These are phyloP conservation scores for Eupithecia inturbata DNA, from an alignment of 2,888 invertebrate genomes.

Conservation along the genomic window DNA sequence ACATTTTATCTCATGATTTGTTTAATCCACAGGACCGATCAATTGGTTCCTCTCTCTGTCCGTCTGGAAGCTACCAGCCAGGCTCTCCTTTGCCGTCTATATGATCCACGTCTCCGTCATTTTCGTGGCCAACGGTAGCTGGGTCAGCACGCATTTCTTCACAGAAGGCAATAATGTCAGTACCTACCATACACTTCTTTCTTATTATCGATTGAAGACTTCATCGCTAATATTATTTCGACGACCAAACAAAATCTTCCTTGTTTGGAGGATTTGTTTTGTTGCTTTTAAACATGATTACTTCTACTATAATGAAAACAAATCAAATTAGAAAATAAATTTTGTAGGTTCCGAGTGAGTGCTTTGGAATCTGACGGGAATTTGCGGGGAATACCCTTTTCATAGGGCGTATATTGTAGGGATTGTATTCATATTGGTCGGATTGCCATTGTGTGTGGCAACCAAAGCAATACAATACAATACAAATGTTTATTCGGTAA, in stretches of 20 bases:
- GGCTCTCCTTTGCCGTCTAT: constrained; percentile 83
- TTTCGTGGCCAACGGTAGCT: constrained; percentile 57
- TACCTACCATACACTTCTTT: background rate
- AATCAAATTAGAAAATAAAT: too few species aligned
- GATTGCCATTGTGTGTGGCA: too few species aligned
- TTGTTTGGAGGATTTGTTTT: background rate
- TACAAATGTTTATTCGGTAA: too few species aligned
- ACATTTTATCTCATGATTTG: background rate
- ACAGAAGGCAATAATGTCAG: constrained; percentile 55
- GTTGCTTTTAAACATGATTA: background rate
- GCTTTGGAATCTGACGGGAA: too few species aligned
- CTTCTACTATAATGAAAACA: background rate
- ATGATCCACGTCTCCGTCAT: constrained; percentile 77
- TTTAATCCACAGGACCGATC: constrained; percentile 65
- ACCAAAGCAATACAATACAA: too few species aligned
- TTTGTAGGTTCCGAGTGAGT: too few species aligned
- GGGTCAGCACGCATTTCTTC: constrained; percentile 61
- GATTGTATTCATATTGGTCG: too few species aligned
- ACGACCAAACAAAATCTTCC: background rate
- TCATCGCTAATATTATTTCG: background rate
- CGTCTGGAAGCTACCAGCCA: constrained; percentile 80
- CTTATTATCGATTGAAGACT: background rate
- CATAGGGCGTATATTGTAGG: too few species aligned
- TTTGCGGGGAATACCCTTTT: too few species aligned
- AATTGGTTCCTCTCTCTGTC: constrained; percentile 79